phyloP scores from a whole-genome alignment of 2,113 vertebrate species.

The Sigmodon hispidus region DNA sequence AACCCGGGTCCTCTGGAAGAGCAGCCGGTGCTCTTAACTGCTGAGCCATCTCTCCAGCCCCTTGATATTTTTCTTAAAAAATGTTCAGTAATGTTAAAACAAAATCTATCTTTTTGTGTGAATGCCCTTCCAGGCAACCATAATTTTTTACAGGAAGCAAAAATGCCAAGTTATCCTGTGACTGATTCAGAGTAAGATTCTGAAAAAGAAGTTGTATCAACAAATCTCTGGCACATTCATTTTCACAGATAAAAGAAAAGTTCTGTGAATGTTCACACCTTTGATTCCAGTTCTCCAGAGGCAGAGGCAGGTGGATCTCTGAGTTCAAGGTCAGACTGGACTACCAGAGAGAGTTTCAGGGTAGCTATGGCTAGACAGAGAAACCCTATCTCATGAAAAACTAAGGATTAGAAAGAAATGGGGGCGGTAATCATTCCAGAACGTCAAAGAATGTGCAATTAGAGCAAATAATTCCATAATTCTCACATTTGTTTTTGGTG shows the following conservation, averaged over 20 bases:
- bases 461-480: neutral
- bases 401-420: no score
- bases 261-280: neutral
- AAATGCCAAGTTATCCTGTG: neutral
- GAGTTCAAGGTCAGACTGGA: neutral
- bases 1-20: no score
- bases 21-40: no score
- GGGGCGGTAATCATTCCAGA: neutral
- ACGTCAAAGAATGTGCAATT: neutral
- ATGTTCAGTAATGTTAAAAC: constrained; percentile 9
- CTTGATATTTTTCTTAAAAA: constrained; percentile 51
- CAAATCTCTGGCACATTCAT: neutral
- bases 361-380: neutral
- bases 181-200: neutral
- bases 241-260: neutral
- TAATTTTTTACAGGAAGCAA: constrained; percentile 19
- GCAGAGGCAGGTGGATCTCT: neutral
- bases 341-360: neutral
- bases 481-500: constrained; percentile 12
- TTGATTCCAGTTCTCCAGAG: neutral
- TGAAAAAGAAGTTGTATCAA: neutral
- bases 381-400: neutral
- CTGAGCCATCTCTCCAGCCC: no score
- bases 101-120: neutral
- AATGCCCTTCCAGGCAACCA: neutral